A percentile compares a stretch with the other conserved stretches of the same genome.
Evolutionary conservation across 2,113 vertebrate genomes (phyloP).

Genomic region (Phalacrocorax brasilianus): DNA sequence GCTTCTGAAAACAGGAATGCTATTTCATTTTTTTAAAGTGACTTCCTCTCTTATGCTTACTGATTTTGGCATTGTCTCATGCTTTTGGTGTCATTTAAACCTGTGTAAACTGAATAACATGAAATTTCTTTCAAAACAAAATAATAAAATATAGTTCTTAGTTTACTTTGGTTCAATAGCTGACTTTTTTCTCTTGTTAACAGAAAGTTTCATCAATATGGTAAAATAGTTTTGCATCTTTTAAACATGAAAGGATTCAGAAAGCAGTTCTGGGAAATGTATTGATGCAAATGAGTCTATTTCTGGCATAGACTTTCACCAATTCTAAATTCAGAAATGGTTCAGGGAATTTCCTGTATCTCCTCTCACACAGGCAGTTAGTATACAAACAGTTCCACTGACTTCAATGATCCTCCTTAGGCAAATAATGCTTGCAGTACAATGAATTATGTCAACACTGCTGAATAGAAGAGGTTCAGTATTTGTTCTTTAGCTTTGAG

Average conservation of each 20-base stretch:
- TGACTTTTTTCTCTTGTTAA: background rate
- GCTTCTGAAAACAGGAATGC: background rate
- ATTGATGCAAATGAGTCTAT: background rate
- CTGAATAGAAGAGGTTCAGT: background rate
- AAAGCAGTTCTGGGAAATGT: background rate
- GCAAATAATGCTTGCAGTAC: background rate
- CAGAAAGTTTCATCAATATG: background rate
- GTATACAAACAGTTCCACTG: background rate
- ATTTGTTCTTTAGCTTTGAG: background rate
- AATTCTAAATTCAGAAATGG: background rate
- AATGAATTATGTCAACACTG: background rate
- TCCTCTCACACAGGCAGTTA: background rate
- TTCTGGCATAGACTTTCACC: background rate
- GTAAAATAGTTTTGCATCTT: background rate
- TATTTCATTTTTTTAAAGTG: background rate
- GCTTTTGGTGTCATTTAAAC: background rate
- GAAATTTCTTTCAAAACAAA: background rate
- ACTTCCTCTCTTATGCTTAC: background rate
- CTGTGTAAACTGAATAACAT: background rate
- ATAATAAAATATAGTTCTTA: background rate
- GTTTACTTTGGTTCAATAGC: background rate
- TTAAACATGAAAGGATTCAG: background rate
- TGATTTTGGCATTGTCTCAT: background rate
- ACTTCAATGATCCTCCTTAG: background rate
- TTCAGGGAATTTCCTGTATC: background rate